phyloP scores from a whole-genome alignment of 2,113 vertebrate species.

The Chunga burmeisteri region DNA sequence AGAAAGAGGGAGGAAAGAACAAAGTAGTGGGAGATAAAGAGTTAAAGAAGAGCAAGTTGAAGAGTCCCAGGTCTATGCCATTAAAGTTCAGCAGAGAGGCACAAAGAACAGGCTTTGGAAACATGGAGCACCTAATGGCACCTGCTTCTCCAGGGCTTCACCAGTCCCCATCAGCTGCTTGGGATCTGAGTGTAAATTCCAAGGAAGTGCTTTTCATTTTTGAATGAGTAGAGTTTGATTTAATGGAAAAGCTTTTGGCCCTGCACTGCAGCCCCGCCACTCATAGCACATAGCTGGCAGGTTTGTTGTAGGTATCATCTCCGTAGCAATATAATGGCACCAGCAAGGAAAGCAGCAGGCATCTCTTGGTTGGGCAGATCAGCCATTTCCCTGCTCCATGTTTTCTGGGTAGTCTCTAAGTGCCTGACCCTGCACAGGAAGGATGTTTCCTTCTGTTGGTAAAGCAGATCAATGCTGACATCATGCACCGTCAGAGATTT shows the following conservation, averaged over 20 bases:
- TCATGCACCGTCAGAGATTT: background rate
- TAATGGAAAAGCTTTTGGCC: background rate
- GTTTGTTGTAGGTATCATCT: background rate
- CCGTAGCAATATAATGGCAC: background rate
- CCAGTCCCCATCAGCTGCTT: background rate
- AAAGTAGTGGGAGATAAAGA: background rate
- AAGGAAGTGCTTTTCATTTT: background rate
- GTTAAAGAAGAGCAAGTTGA: background rate
- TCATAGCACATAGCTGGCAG: background rate
- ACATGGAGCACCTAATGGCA: background rate
- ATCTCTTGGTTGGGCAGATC: background rate
- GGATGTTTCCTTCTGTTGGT: constrained; percentile 19
- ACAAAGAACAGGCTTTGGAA: background rate
- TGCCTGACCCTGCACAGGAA: background rate
- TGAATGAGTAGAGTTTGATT: background rate
- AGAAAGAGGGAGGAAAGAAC: background rate
- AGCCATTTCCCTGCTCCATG: background rate
- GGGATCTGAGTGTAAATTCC: background rate
- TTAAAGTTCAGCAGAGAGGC: background rate
- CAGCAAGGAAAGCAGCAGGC: background rate
- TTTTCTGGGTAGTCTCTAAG: background rate
- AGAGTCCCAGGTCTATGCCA: background rate
- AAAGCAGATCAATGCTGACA: constrained; percentile 22
- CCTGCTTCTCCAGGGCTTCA: background rate
- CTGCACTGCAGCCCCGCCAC: background rate